Percentiles rank a stretch among this genome's conserved stretches.
Evolutionary conservation across 1,140 invertebrate species (phyloP).

Genomic region (Leucophenga varia): DNA sequence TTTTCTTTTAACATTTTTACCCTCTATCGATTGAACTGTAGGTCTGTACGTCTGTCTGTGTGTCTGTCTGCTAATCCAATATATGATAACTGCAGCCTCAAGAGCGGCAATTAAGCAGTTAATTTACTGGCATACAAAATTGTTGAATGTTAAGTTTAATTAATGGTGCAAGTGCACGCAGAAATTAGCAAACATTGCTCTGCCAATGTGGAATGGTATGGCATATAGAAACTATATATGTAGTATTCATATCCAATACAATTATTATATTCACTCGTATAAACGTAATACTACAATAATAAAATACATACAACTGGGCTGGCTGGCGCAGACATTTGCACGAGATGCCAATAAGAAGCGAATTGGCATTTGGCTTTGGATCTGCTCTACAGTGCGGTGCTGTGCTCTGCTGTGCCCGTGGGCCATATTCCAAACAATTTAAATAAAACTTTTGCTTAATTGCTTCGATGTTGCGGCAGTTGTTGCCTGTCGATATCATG

Average conservation of each 20-base stretch:
- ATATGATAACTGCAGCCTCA: conserved; percentile 16
- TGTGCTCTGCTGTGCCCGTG: not conserved
- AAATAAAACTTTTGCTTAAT: conserved; percentile 54
- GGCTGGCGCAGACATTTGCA: conserved; percentile 13
- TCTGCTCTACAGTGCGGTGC: conserved; percentile 4
- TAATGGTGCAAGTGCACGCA: conserved; percentile 50
- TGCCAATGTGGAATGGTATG: too few species aligned
- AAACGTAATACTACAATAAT: not conserved
- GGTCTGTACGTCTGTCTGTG: not conserved
- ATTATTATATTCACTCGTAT: conserved; percentile 4
- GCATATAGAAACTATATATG: too few species aligned
- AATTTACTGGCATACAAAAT: conserved; percentile 50
- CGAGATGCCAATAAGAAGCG: conserved; percentile 35
- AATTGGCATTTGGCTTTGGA: conserved; percentile 3
- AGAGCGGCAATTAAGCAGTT: conserved; percentile 54
- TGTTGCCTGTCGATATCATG: conserved; percentile 31
- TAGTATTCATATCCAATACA: conserved; percentile 9
- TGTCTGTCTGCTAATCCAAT: conserved; percentile 3
- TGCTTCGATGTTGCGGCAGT: conserved; percentile 29
- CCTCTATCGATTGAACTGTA: too few species aligned
- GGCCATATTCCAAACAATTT: conserved; percentile 38
- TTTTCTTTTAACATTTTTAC: too few species aligned
- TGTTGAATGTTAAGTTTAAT: conserved; percentile 51
- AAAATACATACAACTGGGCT: not conserved
- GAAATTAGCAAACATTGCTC: conserved; percentile 52